Percentiles rank a stretch among this genome's conserved stretches.
phyloP scores from a whole-genome alignment of 2,888 invertebrate species.

The Epirrita christyi region DNA sequence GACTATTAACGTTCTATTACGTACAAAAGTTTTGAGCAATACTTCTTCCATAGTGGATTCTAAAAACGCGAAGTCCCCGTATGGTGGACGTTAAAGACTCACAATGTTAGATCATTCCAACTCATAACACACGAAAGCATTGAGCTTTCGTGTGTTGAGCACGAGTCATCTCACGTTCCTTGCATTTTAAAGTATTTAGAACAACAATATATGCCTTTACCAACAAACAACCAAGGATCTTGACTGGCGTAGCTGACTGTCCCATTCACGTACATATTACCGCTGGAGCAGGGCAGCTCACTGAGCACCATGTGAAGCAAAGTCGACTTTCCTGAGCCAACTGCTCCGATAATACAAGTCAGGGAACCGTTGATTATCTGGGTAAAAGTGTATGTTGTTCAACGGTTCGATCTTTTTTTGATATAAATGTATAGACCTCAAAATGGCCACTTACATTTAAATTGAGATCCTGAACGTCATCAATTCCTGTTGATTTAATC shows the following conservation, averaged over 20 bases:
- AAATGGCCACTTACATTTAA: slow-evolving; percentile 55
- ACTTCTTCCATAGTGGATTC: too few species aligned
- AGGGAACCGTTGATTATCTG: slow-evolving; percentile 70
- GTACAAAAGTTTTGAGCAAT: too few species aligned
- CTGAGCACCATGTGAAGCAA: slow-evolving; percentile 88
- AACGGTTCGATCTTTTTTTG: not conserved
- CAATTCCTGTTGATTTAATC: slow-evolving; percentile 67
- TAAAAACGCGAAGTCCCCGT: too few species aligned
- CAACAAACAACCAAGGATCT: slow-evolving; percentile 92
- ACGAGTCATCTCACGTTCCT: too few species aligned
- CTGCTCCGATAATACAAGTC: slow-evolving; percentile 86
- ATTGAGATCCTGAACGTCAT: slow-evolving; percentile 75
- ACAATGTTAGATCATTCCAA: too few species aligned
- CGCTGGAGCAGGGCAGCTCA: slow-evolving; percentile 88
- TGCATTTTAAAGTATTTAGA: too few species aligned
- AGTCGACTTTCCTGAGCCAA: slow-evolving; percentile 86
- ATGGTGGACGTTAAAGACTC: too few species aligned
- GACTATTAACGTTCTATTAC: too few species aligned
- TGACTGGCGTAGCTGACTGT: slow-evolving; percentile 91
- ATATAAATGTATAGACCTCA: not conserved
- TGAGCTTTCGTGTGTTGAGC: too few species aligned
- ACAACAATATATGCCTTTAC: too few species aligned
- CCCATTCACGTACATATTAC: slow-evolving; percentile 86
- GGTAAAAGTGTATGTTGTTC: not conserved
- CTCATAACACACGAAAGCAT: too few species aligned